Evolutionary conservation across 2,797 vertebrate species (phyloP).

Genomic region (Xyrichtys novacula): DNA sequence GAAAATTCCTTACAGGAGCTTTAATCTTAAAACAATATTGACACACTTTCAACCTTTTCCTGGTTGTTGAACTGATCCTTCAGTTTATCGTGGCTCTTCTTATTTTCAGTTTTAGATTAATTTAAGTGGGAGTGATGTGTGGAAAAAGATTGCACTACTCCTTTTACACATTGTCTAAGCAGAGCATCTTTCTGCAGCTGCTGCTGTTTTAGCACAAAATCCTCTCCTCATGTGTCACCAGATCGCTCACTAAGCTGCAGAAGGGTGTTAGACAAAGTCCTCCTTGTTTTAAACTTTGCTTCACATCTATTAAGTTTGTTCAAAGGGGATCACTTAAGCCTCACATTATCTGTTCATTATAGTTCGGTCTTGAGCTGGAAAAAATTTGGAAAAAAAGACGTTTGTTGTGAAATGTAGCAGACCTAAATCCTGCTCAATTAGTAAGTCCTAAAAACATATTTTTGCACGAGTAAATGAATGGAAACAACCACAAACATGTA

Average conservation of each 20-base stretch:
- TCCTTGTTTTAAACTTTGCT: background rate
- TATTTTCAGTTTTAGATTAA: no score
- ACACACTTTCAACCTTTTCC: background rate
- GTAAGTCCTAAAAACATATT: no score
- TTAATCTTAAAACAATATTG: background rate
- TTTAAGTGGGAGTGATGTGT: background rate
- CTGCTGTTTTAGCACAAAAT: background rate
- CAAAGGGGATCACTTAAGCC: background rate
- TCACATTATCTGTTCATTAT: background rate
- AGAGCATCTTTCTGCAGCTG: background rate
- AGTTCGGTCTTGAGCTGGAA: no score
- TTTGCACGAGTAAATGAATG: background rate
- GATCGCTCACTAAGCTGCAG: background rate
- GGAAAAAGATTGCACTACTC: no score
- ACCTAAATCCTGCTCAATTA: background rate
- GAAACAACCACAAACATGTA: conserved; percentile 2
- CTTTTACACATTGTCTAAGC: no score
- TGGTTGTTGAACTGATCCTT: background rate
- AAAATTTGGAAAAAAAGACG: no score
- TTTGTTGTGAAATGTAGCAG: background rate
- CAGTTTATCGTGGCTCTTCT: background rate
- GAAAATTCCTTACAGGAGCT: background rate
- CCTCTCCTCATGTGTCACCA: background rate
- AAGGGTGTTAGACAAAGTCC: background rate
- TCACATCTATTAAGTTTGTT: background rate